phyloP scores from a whole-genome alignment of 2,888 invertebrate species.

The Drosophila greeni region DNA sequence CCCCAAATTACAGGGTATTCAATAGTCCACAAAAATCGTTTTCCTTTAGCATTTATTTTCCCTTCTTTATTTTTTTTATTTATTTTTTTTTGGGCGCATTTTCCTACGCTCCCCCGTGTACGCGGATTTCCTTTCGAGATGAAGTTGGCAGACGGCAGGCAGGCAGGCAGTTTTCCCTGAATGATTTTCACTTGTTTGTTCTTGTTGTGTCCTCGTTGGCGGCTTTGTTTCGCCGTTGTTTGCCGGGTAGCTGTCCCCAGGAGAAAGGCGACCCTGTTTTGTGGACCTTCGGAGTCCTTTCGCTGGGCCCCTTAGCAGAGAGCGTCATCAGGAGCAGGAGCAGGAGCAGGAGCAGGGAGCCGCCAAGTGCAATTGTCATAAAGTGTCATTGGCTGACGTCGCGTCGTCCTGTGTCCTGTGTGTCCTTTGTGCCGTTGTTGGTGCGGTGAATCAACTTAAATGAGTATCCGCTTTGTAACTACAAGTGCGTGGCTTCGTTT shows the following conservation, averaged over 20 bases:
- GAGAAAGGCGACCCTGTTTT: conserved; percentile 29
- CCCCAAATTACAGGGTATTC: too few relatives aligned
- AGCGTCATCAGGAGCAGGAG: conserved; percentile 39
- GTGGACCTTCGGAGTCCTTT: conserved; percentile 4
- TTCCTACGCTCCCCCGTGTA: conserved; percentile 23
- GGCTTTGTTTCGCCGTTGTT: conserved; percentile 27
- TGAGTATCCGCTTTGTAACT: conserved; percentile 73
- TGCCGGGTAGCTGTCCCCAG: conserved; percentile 9
- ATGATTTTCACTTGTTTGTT: conserved; percentile 70
- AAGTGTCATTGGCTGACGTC: conserved; percentile 75
- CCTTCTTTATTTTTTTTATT: not conserved
- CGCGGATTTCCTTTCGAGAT: conserved; percentile 62
- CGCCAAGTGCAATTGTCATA: conserved; percentile 75
- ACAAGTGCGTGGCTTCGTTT: conserved; percentile 50
- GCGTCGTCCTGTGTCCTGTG: conserved; percentile 28
- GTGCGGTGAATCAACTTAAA: conserved; percentile 74
- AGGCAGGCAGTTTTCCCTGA: conserved; percentile 58
- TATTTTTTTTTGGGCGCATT: conserved; percentile 14
- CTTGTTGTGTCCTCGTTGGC: conserved; percentile 39
- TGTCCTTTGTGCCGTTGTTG: conserved; percentile 50
- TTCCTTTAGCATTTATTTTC: not conserved
- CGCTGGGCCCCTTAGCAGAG: not conserved
- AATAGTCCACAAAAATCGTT: not conserved
- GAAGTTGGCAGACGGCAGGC: conserved; percentile 52
- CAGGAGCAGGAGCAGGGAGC: too few relatives aligned